Evolutionary conservation across 2,888 invertebrate genomes (phyloP).

Genomic region (Macrosoma leucophasiata): DNA sequence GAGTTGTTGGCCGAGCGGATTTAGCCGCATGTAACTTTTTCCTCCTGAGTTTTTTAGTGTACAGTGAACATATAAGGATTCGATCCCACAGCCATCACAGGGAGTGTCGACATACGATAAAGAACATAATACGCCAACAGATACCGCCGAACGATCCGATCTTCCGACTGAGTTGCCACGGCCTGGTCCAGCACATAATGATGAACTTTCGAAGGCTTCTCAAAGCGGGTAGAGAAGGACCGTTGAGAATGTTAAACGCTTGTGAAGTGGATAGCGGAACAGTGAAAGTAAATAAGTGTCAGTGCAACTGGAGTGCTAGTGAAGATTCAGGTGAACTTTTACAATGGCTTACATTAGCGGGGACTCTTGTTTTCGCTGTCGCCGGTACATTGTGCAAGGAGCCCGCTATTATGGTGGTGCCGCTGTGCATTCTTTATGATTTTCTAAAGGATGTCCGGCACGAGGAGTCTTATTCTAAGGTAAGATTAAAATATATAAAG

Average conservation of each 20-base stretch:
- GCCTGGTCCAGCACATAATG: constrained; percentile 60
- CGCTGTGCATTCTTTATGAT: constrained; percentile 93
- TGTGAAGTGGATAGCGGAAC: constrained; percentile 48
- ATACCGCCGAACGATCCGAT: constrained; percentile 45
- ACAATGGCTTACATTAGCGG: constrained; percentile 76
- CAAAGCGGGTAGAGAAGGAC: constrained; percentile 58
- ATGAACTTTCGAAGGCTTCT: constrained; percentile 59
- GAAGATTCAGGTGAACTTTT: constrained; percentile 60
- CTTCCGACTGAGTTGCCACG: constrained; percentile 62
- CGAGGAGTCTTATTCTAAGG: constrained; percentile 73
- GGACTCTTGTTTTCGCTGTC: constrained; percentile 79
- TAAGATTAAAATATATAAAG: constrained; percentile 53
- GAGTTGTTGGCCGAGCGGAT: constrained; percentile 96
- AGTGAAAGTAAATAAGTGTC: constrained; percentile 54
- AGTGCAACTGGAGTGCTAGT: constrained; percentile 59
- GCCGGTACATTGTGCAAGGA: constrained; percentile 96
- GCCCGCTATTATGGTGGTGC: constrained; percentile 94
- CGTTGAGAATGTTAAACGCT: constrained; percentile 52
- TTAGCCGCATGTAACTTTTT: constrained; percentile 94
- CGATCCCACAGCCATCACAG: constrained; percentile 67
- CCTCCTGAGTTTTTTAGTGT: constrained; percentile 89
- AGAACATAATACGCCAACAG: constrained; percentile 43
- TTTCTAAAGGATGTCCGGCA: constrained; percentile 76
- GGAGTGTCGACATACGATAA: constrained; percentile 50
- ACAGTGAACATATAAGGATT: constrained; percentile 84